These are phyloP conservation scores for Danaus chrysippus DNA, from an alignment of 2,888 invertebrate genomes.

Conservation along the genomic window DNA sequence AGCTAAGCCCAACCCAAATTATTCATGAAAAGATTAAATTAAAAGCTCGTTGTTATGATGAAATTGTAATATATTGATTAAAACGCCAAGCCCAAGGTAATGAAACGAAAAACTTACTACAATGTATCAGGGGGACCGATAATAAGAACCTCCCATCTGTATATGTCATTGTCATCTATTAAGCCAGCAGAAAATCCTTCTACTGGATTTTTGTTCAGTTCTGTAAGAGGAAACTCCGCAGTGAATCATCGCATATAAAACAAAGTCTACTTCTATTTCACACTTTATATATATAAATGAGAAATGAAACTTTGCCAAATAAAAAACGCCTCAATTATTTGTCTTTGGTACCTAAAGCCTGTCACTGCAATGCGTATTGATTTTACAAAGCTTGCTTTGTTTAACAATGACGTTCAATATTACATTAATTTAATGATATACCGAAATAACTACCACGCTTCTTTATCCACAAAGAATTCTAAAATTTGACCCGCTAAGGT, in stretches of 20 bases:
- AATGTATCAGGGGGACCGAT: conserved; percentile 99
- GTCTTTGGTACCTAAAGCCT: conserved; percentile 53
- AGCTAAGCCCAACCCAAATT: too few relatives aligned
- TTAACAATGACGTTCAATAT: conserved; percentile 6
- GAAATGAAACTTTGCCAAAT: conserved; percentile 27
- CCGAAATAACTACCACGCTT: conserved; percentile 19
- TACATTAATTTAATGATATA: conserved; percentile 1
- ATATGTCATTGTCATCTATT: conserved; percentile 99
- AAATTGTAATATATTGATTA: too few relatives aligned
- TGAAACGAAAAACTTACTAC: conserved; percentile 85
- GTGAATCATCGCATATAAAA: conserved; percentile 17
- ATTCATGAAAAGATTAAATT: background rate
- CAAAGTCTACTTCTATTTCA: conserved; percentile 39
- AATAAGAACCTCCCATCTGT: conserved; percentile 99
- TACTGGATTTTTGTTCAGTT: conserved; percentile 99
- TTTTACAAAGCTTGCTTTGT: conserved; percentile 48
- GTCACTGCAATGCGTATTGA: conserved; percentile 69
- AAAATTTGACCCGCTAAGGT: conserved; percentile 76
- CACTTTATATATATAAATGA: conserved; percentile 16
- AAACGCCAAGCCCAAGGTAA: background rate
- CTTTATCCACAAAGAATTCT: conserved; percentile 46
- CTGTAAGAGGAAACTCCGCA: conserved; percentile 78
- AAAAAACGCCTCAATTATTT: conserved; percentile 29
- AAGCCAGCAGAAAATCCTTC: conserved; percentile 99
- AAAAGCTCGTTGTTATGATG: background rate